A percentile compares a stretch with the other conserved stretches of the same genome.
Conservation (phyloP, 2,113 vertebrate species). For the Argyrosomus japonicus region DNA sequence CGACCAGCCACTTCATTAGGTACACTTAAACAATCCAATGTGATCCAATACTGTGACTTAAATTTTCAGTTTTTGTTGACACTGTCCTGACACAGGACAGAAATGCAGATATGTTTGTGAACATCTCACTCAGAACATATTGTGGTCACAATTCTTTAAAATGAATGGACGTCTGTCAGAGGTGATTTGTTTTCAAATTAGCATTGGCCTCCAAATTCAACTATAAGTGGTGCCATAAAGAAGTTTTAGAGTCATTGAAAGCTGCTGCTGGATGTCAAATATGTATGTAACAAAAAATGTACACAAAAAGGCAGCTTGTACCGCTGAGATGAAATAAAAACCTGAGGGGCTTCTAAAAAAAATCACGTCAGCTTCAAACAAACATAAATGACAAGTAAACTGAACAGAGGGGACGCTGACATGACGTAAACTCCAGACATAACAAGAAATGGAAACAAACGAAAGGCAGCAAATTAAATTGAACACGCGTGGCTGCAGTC, state of each 20-base stretch:
- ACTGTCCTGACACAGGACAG: too few relatives aligned
- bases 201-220: not conserved
- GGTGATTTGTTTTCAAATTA: not conserved
- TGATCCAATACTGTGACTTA: too few relatives aligned
- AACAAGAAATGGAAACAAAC: conserved; percentile 22
- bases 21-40: too few relatives aligned
- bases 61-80: too few relatives aligned
- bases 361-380: not conserved
- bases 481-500: conserved; percentile 39
- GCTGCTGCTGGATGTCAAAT: not conserved
- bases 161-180: too few relatives aligned
- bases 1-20: too few relatives aligned
- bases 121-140: too few relatives aligned
- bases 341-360: not conserved
- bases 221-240: not conserved
- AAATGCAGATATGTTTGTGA: too few relatives aligned
- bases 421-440: not conserved
- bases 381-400: conserved; percentile 2
- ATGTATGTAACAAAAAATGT: not conserved
- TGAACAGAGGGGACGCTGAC: not conserved
- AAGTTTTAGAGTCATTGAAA: not conserved
- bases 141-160: too few relatives aligned
- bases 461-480: conserved; percentile 35
- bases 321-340: not conserved
- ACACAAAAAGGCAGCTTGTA: not conserved